Percentiles rank a stretch among this genome's conserved stretches.
These are phyloP conservation scores for Lutjanus argentimaculatus DNA, from an alignment of 2,797 vertebrate species.

Conservation along the genomic window DNA sequence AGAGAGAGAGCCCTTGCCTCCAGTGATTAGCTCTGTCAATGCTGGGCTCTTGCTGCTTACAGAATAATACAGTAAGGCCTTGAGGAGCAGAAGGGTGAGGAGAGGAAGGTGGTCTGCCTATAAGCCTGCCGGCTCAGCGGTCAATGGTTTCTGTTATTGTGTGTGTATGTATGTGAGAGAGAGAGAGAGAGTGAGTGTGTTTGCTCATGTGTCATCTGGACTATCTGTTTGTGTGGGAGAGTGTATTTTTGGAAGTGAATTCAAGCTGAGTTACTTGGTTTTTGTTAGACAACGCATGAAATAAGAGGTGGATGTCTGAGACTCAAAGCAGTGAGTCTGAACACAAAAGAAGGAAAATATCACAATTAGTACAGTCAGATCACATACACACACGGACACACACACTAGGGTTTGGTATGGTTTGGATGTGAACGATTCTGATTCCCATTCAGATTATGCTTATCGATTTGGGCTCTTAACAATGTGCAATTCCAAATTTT, in stretches of 20 bases:
- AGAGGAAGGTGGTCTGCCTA: conserved; percentile 71
- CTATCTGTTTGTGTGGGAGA: conserved; percentile 59
- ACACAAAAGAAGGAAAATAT: conserved; percentile 24
- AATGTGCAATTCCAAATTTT: too few relatives aligned
- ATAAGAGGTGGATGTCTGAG: conserved; percentile 55
- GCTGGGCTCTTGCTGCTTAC: conserved; percentile 78
- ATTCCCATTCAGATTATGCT: too few relatives aligned
- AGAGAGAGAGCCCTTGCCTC: conserved; percentile 74
- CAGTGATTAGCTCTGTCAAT: conserved; percentile 85
- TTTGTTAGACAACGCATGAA: conserved; percentile 50
- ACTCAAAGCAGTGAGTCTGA: conserved; percentile 28
- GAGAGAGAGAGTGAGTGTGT: conserved; percentile 20
- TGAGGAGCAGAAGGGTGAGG: conserved; percentile 76
- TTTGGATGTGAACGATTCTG: too few relatives aligned
- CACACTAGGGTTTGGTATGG: not conserved
- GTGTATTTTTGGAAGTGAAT: conserved; percentile 67
- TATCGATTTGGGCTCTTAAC: too few relatives aligned
- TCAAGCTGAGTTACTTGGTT: conserved; percentile 60
- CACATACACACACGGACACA: conserved; percentile 3
- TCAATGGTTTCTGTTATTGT: conserved; percentile 67
- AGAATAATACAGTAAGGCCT: conserved; percentile 84
- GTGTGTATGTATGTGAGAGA: conserved; percentile 32
- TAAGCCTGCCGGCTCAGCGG: conserved; percentile 61
- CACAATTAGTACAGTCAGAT: conserved; percentile 33
- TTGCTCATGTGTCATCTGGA: conserved; percentile 57